phyloP scores from a whole-genome alignment of 2,113 vertebrate species.

The Alectura lathami region DNA sequence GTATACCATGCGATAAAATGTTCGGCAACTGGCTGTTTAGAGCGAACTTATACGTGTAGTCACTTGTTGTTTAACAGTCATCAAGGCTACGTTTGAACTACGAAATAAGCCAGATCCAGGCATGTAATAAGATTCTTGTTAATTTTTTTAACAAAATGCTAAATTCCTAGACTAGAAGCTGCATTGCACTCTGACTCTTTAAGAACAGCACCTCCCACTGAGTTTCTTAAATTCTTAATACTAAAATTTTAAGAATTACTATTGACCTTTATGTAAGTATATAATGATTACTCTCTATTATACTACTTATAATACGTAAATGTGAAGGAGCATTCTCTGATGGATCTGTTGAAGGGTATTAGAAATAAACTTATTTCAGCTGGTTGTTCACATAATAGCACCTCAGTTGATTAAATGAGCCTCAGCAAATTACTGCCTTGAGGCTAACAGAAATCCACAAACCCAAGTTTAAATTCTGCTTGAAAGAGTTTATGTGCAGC shows the following conservation, averaged over 20 bases:
- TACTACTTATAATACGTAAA: not conserved
- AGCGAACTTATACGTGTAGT: not conserved
- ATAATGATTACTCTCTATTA: not conserved
- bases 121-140: not conserved
- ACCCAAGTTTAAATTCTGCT: not conserved
- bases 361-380: constrained; percentile 22
- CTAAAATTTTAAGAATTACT: not conserved
- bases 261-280: not conserved
- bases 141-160: not conserved
- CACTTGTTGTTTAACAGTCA: not conserved
- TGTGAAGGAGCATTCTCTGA: not conserved
- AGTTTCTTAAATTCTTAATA: not conserved
- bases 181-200: not conserved
- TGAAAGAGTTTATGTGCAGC: not conserved
- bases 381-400: constrained; percentile 17
- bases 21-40: not conserved
- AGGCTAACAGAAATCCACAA: constrained; percentile 18
- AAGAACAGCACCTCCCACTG: not conserved
- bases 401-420: constrained; percentile 33
- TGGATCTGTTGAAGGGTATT: not conserved
- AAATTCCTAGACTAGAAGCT: not conserved
- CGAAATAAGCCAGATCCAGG: not conserved
- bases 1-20: not conserved
- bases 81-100: not conserved
- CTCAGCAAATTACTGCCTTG: not conserved